Base-by-base conservation (phyloP, 2,797 vertebrate genomes). In the Dendrocincla fuliginosa region DNA sequence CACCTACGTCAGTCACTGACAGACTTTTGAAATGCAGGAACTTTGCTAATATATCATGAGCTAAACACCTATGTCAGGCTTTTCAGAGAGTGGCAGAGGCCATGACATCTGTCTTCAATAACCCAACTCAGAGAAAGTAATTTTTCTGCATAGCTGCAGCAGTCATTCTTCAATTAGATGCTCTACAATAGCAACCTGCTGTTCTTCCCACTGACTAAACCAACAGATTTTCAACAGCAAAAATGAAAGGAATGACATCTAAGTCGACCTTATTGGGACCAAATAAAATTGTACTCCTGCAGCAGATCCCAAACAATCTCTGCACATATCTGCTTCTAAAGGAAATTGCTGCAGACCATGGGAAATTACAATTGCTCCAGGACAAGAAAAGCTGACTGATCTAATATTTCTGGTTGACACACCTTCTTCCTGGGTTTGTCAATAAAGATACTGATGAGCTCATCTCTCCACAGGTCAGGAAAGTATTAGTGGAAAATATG, bases 331-430 rank as follows among this genome's bases (percentile, higher is more conserved):
- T 91, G 74, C 24, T 84, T 77, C 70, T 70, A 93, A 93, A 96
- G 87, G 91, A 96, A 97, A 96, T 95, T 96, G 93, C 89, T 93
- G 89, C 87, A 94, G 91, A 96, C 87, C 83, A 95, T 94, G 93
- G 95, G 96, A 96, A 96, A 97, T 96, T 94, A 95, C 91, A 93
- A 91, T 88, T 95, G 93, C 95, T 97, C 56, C 85, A 91, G 91
- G 94, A 95, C 92, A 96, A 96, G 87, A 88, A 83, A 91, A 74
- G 69, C 59, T 87, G 95, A 92, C 91, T 96, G 91, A 94, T 96
- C 87, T 96, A 96, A 95, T 94, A 95, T 91, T 95, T 95, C 93
- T 97, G 70, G 85, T 76, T 11, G 74, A 88, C 93, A 95, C 95
- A 92, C 94, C 91, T 96, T 95, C 70, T 95, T 96, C 89, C 96